Conservation (phyloP, 2,888 invertebrate genomes). For the Melanotus villosus region DNA sequence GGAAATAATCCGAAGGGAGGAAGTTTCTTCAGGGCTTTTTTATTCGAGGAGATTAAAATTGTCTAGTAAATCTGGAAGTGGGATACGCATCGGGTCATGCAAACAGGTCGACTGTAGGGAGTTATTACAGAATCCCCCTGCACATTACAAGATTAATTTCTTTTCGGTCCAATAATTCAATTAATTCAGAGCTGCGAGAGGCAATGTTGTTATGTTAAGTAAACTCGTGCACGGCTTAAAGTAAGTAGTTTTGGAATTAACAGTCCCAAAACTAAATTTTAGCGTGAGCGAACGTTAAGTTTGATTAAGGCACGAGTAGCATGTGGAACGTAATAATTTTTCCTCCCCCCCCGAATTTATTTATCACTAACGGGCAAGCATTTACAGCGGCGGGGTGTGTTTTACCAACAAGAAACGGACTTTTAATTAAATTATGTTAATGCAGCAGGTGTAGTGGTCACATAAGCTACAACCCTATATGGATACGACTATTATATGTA, state of each 20-base stretch:
- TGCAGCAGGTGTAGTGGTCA: slow-evolving; percentile 51
- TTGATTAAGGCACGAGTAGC: too few species aligned
- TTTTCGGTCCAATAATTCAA: slow-evolving; percentile 71
- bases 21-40: not conserved
- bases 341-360: not conserved
- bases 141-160: slow-evolving; percentile 70
- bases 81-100: slow-evolving; percentile 35
- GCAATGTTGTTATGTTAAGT: slow-evolving; percentile 67
- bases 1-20: slow-evolving; percentile 11
- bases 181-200: slow-evolving; percentile 67
- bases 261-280: slow-evolving; percentile 1
- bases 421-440: slow-evolving; percentile 58
- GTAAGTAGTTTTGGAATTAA: slow-evolving; percentile 65
- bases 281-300: not conserved
- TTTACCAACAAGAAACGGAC: slow-evolving; percentile 32
- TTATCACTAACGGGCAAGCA: not conserved
- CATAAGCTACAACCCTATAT: slow-evolving; percentile 49
- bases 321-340: too few species aligned
- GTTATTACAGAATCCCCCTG: slow-evolving; percentile 63
- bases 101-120: slow-evolving; percentile 56
- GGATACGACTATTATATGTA: slow-evolving; percentile 59
- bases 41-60: slow-evolving; percentile 6
- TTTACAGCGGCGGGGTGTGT: slow-evolving; percentile 1
- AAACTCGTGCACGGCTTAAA: slow-evolving; percentile 63
- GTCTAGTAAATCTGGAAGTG: slow-evolving; percentile 5